Percentiles rank a stretch among this genome's conserved stretches.
These are phyloP conservation scores for human (Homo sapiens) DNA, from an alignment of 2,113 vertebrate species.

Conservation along the genomic window GRCh38 chr1:177194501-177195000, in stretches of 20 bases:
- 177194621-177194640: slow-evolving; percentile 60
- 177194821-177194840: background rate
- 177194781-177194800: accelerated
- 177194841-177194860: background rate
- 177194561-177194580: slow-evolving; percentile 46
- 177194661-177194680: slow-evolving; percentile 67
- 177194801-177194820: background rate
- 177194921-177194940: background rate
- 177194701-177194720: background rate
- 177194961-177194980: background rate
- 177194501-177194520: background rate
- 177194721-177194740: slow-evolving; percentile 24
- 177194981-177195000: background rate
- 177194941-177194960: background rate
- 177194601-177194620: slow-evolving; percentile 57
- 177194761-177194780: background rate
- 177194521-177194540: background rate
- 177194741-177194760: background rate
- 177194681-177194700: slow-evolving; percentile 38
- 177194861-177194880: background rate
- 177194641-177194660: slow-evolving; percentile 53
- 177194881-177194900: background rate
- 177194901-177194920: background rate
- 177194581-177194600: slow-evolving; percentile 53
- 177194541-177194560: background rate